Base-by-base conservation (phyloP, 2,888 invertebrate species). In the Rutpela maculata region DNA sequence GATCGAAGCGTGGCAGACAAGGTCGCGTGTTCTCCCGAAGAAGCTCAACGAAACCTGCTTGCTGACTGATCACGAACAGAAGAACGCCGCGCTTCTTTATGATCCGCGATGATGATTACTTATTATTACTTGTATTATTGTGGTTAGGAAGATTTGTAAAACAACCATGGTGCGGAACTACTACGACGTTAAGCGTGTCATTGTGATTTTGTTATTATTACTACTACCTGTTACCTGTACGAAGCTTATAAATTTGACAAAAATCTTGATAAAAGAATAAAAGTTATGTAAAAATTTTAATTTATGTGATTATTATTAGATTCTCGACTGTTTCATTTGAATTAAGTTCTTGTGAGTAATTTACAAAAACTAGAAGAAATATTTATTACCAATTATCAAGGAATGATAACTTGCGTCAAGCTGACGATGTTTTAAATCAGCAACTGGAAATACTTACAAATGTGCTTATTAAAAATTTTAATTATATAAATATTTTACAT, bases 1-100 rank as follows among this genome's bases (percentile, higher is more conserved):
- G 74, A 75, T 19, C 60, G 69, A 62, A 75, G 74, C 74, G 69
- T 75, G 68, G 15, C 65, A 68, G 63, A 55, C 57, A 75, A 75
- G 68, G 74, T 56, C 63, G 65, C 74, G 68, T 63, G 68, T 69
- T 67, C 68, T 50, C 31, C 67, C 35, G 59, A 31, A 62, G 74
- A 69, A 69, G 69, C 69, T 38, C 55, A 35, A 22, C 67, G 15
- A 26, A 55, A 66, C 43, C 50, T 59, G 59, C 59, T 59, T 19
- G 55, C 22, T 55, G 67, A 69, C 17, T 35, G 69, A 62, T 69
- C 69, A 57, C 69, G 69, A 69, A 69, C 56, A 67, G 67, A 56
- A 55, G 56, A 56, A n/a, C 26, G 69, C 57, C 35, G 69, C 69
- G 18, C 18, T 57, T 59, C 57, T 43, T 69, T 69, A 18, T 18